phyloP scores from a whole-genome alignment of 2,113 vertebrate genomes.

The Dipodomys spectabilis region DNA sequence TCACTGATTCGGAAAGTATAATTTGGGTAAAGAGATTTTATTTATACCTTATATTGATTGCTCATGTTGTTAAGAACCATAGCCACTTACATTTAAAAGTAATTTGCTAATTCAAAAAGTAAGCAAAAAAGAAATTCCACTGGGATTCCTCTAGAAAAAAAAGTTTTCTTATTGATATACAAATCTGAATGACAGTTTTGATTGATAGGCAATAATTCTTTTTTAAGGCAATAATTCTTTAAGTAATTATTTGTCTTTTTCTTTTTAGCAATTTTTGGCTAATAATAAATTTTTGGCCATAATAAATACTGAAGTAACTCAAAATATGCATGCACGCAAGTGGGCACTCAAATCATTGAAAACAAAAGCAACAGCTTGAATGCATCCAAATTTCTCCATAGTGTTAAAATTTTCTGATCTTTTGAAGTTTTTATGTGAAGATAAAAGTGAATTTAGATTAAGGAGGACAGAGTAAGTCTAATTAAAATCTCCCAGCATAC shows the following conservation, averaged over 20 bases:
- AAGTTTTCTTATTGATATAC: neutral
- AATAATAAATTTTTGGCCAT: too few relatives aligned
- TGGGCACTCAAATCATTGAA: neutral
- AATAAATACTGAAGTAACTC: neutral
- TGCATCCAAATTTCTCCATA: neutral
- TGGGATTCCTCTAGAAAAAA: neutral
- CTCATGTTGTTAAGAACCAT: neutral
- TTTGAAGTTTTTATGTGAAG: neutral
- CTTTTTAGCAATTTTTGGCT: neutral
- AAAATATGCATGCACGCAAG: neutral
- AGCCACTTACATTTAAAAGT: slow-evolving; percentile 6
- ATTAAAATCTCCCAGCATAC: neutral
- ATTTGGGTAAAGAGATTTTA: neutral
- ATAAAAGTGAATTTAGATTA: neutral
- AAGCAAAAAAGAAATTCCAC: neutral
- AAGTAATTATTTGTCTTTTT: neutral
- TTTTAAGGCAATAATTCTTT: too few relatives aligned
- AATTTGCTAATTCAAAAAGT: neutral
- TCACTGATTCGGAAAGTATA: slow-evolving; percentile 8
- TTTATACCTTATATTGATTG: neutral
- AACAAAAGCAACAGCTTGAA: neutral
- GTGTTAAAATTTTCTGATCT: neutral
- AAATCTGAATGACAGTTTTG: neutral
- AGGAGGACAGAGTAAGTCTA: neutral
- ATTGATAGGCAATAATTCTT: neutral